Conservation (phyloP, 2,113 vertebrate species). For the Speoplatyrhinus poulsoni region DNA sequence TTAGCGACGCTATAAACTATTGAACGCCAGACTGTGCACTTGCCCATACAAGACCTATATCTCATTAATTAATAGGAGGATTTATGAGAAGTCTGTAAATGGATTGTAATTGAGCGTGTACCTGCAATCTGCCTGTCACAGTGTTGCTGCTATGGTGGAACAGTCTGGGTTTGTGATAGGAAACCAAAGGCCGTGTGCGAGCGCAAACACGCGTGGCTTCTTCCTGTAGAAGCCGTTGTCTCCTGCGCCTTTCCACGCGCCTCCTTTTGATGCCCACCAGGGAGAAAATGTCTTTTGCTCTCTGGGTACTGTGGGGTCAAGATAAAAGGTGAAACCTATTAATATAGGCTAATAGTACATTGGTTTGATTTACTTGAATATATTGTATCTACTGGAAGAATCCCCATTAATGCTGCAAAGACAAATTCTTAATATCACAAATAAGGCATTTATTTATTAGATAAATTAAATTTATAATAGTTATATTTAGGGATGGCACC, state of each 20-base stretch:
- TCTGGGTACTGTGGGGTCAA: conserved; percentile 69
- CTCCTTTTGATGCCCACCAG: conserved; percentile 77
- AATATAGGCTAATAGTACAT: background rate
- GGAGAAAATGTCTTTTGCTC: conserved; percentile 67
- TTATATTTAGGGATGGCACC: too few relatives aligned
- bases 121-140: conserved; percentile 66
- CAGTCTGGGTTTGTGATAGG: conserved; percentile 85
- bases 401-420: too few relatives aligned
- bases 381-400: too few relatives aligned
- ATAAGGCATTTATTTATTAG: too few relatives aligned
- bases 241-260: conserved; percentile 72
- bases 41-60: too few relatives aligned
- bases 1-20: too few relatives aligned
- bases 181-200: conserved; percentile 85
- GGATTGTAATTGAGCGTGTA: conserved; percentile 34
- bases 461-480: too few relatives aligned
- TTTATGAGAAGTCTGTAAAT: too few relatives aligned
- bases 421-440: too few relatives aligned
- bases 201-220: conserved; percentile 78
- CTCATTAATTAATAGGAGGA: too few relatives aligned
- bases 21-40: too few relatives aligned
- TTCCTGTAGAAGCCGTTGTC: conserved; percentile 65
- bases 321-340: conserved; percentile 17
- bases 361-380: background rate
- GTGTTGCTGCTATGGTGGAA: conserved; percentile 71